phyloP scores from a whole-genome alignment of 2,797 vertebrate genomes.

The Pelodytes ibericus region DNA sequence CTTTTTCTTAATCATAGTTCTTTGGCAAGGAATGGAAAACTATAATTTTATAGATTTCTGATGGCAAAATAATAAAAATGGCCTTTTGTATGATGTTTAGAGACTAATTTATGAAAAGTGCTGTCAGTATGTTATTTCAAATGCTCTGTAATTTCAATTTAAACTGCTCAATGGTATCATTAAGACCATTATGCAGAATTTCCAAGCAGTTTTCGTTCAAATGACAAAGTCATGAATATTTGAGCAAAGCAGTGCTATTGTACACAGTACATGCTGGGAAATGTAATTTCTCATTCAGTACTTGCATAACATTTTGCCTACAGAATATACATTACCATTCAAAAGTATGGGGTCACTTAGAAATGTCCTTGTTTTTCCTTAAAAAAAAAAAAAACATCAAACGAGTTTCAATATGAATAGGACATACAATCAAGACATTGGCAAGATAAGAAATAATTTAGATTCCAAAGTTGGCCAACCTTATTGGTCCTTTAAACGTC shows the following conservation, averaged over 20 bases:
- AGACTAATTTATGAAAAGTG: slow-evolving; percentile 77
- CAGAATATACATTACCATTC: neutral
- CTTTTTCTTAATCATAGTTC: slow-evolving; percentile 68
- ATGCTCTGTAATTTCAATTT: slow-evolving; percentile 79
- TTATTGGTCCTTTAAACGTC: too few species aligned
- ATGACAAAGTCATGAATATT: slow-evolving; percentile 71
- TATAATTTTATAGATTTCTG: slow-evolving; percentile 71
- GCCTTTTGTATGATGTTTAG: slow-evolving; percentile 64
- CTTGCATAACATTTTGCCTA: neutral
- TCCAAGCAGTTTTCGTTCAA: slow-evolving; percentile 73
- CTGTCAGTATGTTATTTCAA: slow-evolving; percentile 72
- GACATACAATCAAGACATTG: too few species aligned
- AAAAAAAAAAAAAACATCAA: too few species aligned
- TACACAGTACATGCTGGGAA: slow-evolving; percentile 25
- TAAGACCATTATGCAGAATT: slow-evolving; percentile 80
- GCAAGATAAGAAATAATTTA: too few species aligned
- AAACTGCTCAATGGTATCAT: slow-evolving; percentile 77
- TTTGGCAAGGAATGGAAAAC: slow-evolving; percentile 68
- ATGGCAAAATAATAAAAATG: slow-evolving; percentile 52
- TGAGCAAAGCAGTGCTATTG: slow-evolving; percentile 49
- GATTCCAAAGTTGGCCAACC: too few species aligned
- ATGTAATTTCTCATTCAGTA: slow-evolving; percentile 7
- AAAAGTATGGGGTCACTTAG: too few species aligned
- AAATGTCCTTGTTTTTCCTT: too few species aligned
- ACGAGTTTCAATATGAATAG: too few species aligned